Base-by-base conservation (phyloP, 2,113 vertebrate genomes). In the Etheostoma cragini region DNA sequence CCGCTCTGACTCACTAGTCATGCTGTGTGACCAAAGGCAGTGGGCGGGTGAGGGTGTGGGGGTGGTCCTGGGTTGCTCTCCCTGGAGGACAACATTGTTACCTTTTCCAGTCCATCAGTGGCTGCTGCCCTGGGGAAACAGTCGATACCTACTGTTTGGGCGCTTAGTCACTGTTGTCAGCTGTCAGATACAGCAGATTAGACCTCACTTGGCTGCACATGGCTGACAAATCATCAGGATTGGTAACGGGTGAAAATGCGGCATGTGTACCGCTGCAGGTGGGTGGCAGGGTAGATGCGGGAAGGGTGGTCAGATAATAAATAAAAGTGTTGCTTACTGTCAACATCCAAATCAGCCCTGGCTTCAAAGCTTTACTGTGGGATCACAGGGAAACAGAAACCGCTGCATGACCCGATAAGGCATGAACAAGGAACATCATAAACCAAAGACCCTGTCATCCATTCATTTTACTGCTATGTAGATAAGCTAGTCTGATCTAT, bases 101-200 rank as follows among this genome's bases (percentile, higher is more conserved):
- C 91, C 83, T 89, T 89, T 91, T 89, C 78, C 82, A 92, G 88
- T 91, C 83, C 85, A 87, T 89, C 85, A 77, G 75, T 70, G 42
- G 78, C 8, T 3, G 78, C 74, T 76, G 78, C 86, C 86, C 83
- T 7, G 74, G 72, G 90, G 83, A 85, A 92, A 90, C 81, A 88
- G 90, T 93, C 90, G 8, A 91, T 92, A 87, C 67, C 76, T 49
- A 90, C 82, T 88, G 79, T 91, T 90, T 91, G 81, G 85, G 71
- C 85, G 87, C 87, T 92, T 92, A 91, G 88, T 94, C 92, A 93
- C 85, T 61, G 84, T 75, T 91, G 91, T 90, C 87, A 92, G 81
- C 79, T 91, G 91, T 92, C 92, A 93, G 87, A 93, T 88, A 76
- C 72, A 42, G 80, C 73, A 62, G 92, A 93, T 93, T 88, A 90